A percentile compares a stretch with the other conserved stretches of the same genome.
Evolutionary conservation across 2,113 vertebrate species (phyloP).

Genomic region (Hiodon tergisus): DNA sequence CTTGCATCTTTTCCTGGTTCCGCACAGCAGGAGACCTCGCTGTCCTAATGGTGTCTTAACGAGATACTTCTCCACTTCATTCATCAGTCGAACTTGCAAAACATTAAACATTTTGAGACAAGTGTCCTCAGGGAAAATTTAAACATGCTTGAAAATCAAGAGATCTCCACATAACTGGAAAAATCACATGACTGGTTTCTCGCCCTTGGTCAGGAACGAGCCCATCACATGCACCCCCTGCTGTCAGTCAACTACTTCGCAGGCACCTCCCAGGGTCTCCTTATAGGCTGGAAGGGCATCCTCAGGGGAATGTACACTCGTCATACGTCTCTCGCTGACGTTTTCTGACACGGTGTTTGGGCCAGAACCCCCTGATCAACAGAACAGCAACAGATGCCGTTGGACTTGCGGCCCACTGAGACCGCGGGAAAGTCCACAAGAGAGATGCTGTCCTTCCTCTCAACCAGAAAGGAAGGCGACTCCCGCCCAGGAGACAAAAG

Average conservation of each 20-base stretch:
- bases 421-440: no score
- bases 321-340: constrained; percentile 1
- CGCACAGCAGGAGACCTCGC: not conserved
- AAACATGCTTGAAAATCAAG: not conserved
- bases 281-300: not conserved
- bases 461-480: no score
- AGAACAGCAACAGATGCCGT: no score
- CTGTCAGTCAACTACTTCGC: not conserved
- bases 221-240: not conserved
- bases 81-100: not conserved
- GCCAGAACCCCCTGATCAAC: no score
- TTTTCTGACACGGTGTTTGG: not conserved
- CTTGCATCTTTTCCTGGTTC: not conserved
- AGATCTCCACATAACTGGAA: not conserved
- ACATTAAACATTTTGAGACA: not conserved
- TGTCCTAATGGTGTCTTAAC: constrained; percentile 4
- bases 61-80: not conserved
- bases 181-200: constrained; percentile 13
- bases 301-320: constrained; percentile 3
- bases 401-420: no score
- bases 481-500: no score
- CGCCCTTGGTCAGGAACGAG: not conserved
- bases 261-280: not conserved
- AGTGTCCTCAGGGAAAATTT: not conserved
- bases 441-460: no score